phyloP scores from a whole-genome alignment of 2,113 vertebrate genomes.

The Podocnemis expansa region DNA sequence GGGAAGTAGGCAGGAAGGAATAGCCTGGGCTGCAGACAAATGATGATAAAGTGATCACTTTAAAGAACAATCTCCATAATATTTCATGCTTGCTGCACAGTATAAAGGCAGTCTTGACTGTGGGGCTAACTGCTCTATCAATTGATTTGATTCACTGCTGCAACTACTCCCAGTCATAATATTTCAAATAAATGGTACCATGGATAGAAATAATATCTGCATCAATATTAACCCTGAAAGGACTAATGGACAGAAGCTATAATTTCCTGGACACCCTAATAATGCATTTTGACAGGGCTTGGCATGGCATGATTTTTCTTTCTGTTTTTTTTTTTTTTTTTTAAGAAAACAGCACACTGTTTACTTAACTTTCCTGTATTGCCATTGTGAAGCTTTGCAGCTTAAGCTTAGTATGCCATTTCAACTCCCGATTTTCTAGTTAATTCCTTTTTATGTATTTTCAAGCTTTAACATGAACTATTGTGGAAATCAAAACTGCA shows the following conservation, averaged over 20 bases:
- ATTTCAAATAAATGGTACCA: slow-evolving; percentile 99
- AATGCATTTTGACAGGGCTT: slow-evolving; percentile 83
- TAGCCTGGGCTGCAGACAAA: slow-evolving; percentile 91
- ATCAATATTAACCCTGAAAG: slow-evolving; percentile 99
- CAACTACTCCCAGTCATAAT: slow-evolving; percentile 95
- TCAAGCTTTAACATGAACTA: neutral
- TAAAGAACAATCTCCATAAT: slow-evolving; percentile 99
- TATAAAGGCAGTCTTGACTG: slow-evolving; percentile 84
- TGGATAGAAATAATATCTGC: slow-evolving; percentile 99
- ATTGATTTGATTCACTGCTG: slow-evolving; percentile 99
- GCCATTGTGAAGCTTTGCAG: neutral
- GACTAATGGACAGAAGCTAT: slow-evolving; percentile 94
- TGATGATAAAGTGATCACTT: slow-evolving; percentile 99
- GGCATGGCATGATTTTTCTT: slow-evolving; percentile 75
- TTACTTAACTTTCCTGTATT: slow-evolving; percentile 61
- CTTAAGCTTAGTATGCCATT: neutral
- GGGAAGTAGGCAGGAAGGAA: slow-evolving; percentile 85
- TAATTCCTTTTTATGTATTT: neutral
- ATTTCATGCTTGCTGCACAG: slow-evolving; percentile 96
- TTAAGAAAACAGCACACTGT: slow-evolving; percentile 28
- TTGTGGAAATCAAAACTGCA: neutral
- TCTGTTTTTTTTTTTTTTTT: neutral
- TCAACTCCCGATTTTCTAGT: neutral
- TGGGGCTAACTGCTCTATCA: slow-evolving; percentile 98
- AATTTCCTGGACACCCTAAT: slow-evolving; percentile 92